Percentiles rank a stretch among this genome's conserved stretches.
phyloP scores from a whole-genome alignment of 1,140 invertebrate genomes.

The Probaryconus sp. region DNA sequence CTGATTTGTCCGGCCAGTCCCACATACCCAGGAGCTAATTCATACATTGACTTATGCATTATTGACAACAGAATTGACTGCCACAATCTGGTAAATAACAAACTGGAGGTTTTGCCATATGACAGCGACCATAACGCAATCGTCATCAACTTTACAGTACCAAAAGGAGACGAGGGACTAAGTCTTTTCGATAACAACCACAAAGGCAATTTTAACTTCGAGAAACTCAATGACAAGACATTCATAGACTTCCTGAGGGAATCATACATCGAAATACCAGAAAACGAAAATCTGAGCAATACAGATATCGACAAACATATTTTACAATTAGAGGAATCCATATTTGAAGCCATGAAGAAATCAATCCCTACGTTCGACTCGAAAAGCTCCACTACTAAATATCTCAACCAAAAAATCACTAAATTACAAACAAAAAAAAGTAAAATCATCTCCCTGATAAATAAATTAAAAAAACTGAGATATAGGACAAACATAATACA shows the following conservation, averaged over 20 bases:
- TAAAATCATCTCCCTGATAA: too few relatives aligned
- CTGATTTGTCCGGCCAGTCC: too few relatives aligned
- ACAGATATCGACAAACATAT: too few relatives aligned
- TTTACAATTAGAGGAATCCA: too few relatives aligned
- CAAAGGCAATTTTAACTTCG: background rate
- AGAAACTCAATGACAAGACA: background rate
- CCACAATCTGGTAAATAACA: background rate
- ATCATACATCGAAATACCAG: too few relatives aligned
- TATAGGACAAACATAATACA: background rate
- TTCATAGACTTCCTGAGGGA: too few relatives aligned
- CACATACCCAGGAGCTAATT: background rate
- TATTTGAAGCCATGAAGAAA: too few relatives aligned
- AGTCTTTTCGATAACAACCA: background rate
- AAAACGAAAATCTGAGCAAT: too few relatives aligned
- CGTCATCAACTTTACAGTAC: background rate
- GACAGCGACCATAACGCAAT: conserved; percentile 54
- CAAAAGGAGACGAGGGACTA: background rate
- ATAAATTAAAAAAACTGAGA: background rate
- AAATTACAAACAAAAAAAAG: too few relatives aligned
- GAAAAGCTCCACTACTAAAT: too few relatives aligned
- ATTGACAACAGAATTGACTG: conserved; percentile 23
- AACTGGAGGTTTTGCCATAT: conserved; percentile 24
- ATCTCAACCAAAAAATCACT: too few relatives aligned
- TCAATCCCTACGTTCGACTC: too few relatives aligned
- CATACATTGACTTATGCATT: background rate